phyloP scores from a whole-genome alignment of 2,113 vertebrate species.

The Gorilla gorilla region DNA sequence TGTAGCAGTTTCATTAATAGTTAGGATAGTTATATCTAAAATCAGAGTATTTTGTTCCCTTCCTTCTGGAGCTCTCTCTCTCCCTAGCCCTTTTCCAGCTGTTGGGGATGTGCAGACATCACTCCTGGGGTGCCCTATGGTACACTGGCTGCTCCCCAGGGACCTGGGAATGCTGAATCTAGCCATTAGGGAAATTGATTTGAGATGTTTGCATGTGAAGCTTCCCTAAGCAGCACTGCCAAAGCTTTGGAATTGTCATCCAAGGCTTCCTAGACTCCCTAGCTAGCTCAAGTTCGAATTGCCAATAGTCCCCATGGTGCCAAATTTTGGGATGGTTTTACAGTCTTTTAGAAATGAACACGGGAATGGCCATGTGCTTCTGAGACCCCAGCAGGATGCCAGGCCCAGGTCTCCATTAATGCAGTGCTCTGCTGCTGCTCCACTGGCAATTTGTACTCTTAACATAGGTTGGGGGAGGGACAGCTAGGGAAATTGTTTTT shows the following conservation, averaged over 20 bases:
- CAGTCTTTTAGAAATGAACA: background rate
- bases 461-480: background rate
- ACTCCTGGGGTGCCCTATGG: background rate
- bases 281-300: background rate
- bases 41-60: background rate
- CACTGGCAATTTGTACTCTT: background rate
- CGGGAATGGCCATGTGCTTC: background rate
- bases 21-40: background rate
- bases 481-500: background rate
- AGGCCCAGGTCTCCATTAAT: background rate
- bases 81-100: background rate
- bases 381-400: background rate
- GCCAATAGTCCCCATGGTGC: constrained; percentile 64
- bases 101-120: background rate
- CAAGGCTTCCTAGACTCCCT: background rate
- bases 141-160: too few species aligned
- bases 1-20: background rate
- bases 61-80: background rate
- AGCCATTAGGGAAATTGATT: background rate
- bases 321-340: constrained; percentile 54
- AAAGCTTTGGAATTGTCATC: constrained; percentile 27
- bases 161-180: background rate
- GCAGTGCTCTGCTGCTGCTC: background rate
- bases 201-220: constrained; percentile 16
- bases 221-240: constrained; percentile 59